Percentiles rank a stretch among this genome's conserved stretches.
These are phyloP conservation scores for Athrips mouffetella DNA, from an alignment of 2,888 invertebrate species.

Conservation along the genomic window DNA sequence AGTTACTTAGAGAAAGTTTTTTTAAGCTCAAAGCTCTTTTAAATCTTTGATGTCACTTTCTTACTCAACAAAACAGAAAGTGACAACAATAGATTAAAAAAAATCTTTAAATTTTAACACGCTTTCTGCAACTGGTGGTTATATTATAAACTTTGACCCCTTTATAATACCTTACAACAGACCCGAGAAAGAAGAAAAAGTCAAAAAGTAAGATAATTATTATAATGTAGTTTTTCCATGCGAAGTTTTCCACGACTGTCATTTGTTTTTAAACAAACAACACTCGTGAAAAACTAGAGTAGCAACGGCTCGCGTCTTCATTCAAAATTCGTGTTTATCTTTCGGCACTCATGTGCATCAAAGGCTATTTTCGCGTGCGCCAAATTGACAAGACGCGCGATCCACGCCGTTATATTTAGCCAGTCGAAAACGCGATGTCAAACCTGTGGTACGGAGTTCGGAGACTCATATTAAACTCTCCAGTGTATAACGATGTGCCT, in stretches of 20 bases:
- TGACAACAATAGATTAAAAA: too few relatives aligned
- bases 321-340: background rate
- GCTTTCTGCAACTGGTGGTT: too few relatives aligned
- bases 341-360: background rate
- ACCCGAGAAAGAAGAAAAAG: too few relatives aligned
- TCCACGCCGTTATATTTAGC: conserved; percentile 67
- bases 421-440: conserved; percentile 71
- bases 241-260: conserved; percentile 5
- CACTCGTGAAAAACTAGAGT: conserved; percentile 1
- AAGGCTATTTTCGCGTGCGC: conserved; percentile 6
- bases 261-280: background rate
- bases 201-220: background rate
- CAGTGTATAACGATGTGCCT: conserved; percentile 23
- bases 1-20: too few relatives aligned
- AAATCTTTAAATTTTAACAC: too few relatives aligned
- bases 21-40: too few relatives aligned
- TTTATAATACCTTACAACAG: too few relatives aligned
- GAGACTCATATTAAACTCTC: background rate
- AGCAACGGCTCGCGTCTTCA: too few relatives aligned
- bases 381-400: conserved; percentile 20
- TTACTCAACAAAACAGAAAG: too few relatives aligned
- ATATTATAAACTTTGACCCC: too few relatives aligned
- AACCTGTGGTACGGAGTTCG: conserved; percentile 50
- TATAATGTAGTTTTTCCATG: background rate
- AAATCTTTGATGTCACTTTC: too few relatives aligned